Percentiles rank a stretch among this genome's conserved stretches.
Evolutionary conservation across 2,888 invertebrate genomes (phyloP).

Genomic region (Criorhina ranunculi): DNA sequence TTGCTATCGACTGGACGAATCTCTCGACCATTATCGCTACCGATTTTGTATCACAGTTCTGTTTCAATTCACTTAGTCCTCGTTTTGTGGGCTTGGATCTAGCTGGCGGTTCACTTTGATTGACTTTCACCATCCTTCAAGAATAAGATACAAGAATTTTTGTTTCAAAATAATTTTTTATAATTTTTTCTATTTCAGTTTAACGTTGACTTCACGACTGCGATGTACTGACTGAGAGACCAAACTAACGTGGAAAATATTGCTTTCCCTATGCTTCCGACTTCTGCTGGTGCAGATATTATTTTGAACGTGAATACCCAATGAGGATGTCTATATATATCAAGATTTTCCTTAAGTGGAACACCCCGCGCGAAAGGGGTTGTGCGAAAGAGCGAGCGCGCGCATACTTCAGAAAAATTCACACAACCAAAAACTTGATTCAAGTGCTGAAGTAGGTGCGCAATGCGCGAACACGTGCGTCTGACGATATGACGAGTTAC

Average conservation of each 20-base stretch:
- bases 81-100: constrained; percentile 29
- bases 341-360: constrained; percentile 51
- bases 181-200: constrained; percentile 2
- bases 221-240: constrained; percentile 69
- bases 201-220: constrained; percentile 53
- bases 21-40: constrained; percentile 81
- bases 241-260: constrained; percentile 11
- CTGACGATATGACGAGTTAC: constrained; percentile 43
- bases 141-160: constrained; percentile 33
- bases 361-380: constrained; percentile 45
- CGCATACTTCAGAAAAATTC: constrained; percentile 36
- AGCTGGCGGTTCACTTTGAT: constrained; percentile 40
- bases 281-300: constrained; percentile 61
- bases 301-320: constrained; percentile 61
- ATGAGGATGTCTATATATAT: constrained; percentile 72
- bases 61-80: constrained; percentile 37
- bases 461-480: constrained; percentile 65
- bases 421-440: constrained; percentile 16
- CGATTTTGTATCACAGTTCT: constrained; percentile 66
- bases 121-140: constrained; percentile 67
- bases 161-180: constrained; percentile 20
- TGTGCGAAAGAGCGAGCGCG: constrained; percentile 1
- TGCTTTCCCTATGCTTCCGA: too few relatives aligned
- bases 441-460: constrained; percentile 56
- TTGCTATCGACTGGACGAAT: constrained; percentile 82